These are phyloP conservation scores for Lutjanus campechanus DNA, from an alignment of 2,797 vertebrate genomes.

Conservation along the genomic window DNA sequence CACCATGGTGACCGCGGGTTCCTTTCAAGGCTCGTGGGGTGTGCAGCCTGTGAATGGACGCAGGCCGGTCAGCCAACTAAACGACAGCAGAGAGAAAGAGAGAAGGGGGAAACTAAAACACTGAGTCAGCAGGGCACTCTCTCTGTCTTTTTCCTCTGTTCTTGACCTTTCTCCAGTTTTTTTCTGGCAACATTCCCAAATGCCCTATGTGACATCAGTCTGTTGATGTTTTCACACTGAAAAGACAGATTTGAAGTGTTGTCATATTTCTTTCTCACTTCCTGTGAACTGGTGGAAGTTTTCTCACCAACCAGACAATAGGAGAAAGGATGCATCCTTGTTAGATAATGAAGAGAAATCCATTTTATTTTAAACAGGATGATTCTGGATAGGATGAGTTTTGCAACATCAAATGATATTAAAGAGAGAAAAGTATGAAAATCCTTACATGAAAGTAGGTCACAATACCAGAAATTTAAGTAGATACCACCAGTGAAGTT, in stretches of 20 bases:
- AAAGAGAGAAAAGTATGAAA: neutral
- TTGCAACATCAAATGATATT: neutral
- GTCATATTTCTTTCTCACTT: neutral
- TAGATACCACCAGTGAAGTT: too few relatives aligned
- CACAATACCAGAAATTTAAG: too few relatives aligned
- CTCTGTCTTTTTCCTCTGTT: neutral
- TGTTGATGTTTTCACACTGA: slow-evolving; percentile 16
- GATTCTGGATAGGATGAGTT: neutral
- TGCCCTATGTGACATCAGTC: neutral
- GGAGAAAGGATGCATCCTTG: neutral
- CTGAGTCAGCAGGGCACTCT: slow-evolving; percentile 52
- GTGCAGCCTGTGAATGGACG: slow-evolving; percentile 17
- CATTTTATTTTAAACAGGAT: neutral
- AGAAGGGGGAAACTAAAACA: neutral
- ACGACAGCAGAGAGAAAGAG: slow-evolving; percentile 1
- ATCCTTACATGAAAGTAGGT: too few relatives aligned
- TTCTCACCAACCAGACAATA: neutral
- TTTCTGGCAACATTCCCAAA: slow-evolving; percentile 6
- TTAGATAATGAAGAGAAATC: neutral
- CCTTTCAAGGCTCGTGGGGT: neutral
- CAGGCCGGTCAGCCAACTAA: slow-evolving; percentile 9
- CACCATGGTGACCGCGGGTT: slow-evolving; percentile 14
- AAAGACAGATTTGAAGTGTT: slow-evolving; percentile 29
- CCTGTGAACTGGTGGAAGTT: slow-evolving; percentile 14
- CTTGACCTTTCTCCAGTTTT: neutral